These are phyloP conservation scores for Meda fulgida DNA, from an alignment of 2,797 vertebrate species.

Conservation along the genomic window DNA sequence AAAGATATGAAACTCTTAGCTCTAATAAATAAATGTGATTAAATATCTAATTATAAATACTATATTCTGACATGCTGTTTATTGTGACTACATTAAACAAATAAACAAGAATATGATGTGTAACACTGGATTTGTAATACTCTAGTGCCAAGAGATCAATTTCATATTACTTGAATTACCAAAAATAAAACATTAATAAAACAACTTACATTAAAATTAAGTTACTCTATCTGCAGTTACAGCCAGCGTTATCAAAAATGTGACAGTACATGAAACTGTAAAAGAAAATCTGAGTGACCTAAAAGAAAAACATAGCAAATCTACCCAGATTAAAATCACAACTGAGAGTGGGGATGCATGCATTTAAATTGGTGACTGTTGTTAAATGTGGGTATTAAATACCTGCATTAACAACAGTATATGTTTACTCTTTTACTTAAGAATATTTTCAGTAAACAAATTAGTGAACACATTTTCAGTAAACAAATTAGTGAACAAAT, in stretches of 20 bases:
- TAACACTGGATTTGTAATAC: background rate
- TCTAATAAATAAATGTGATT: background rate
- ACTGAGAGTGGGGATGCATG: too few relatives aligned
- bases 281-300: background rate
- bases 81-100: background rate
- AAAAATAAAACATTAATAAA: too few relatives aligned
- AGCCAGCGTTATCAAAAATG: background rate
- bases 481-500: too few relatives aligned
- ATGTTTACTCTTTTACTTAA: background rate
- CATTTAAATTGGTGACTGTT: background rate
- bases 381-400: background rate
- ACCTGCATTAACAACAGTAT: background rate
- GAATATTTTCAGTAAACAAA: background rate
- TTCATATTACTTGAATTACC: background rate
- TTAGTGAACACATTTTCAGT: too few relatives aligned
- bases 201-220: background rate
- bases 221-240: background rate
- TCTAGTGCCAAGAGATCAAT: background rate
- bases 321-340: background rate
- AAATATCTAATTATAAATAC: background rate
- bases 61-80: background rate
- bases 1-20: too few relatives aligned
- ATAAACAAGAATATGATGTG: background rate
- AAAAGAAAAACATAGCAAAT: background rate
- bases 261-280: background rate